phyloP scores from a whole-genome alignment of 2,113 vertebrate species.

The Gallinago jamesoni region DNA sequence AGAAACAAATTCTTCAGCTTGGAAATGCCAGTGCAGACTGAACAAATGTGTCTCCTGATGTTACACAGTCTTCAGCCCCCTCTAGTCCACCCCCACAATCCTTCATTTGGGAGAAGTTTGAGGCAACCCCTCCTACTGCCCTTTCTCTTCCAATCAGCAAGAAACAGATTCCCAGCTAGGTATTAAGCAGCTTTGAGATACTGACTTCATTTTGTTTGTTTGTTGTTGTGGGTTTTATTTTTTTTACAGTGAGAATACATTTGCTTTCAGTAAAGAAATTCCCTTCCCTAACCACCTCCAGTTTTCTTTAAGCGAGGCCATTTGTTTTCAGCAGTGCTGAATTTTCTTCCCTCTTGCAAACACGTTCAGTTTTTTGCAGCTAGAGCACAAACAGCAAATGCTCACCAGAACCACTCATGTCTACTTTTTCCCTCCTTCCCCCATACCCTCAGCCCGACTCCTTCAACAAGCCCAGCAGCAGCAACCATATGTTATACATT shows the following conservation, averaged over 20 bases:
- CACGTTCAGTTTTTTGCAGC: neutral
- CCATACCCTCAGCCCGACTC: neutral
- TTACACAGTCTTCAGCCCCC: conserved; percentile 52
- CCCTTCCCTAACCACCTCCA: conserved; percentile 2
- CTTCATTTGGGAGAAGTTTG: conserved; percentile 22
- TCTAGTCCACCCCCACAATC: conserved; percentile 46
- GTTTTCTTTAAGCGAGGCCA: conserved; percentile 39
- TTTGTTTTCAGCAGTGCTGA: conserved; percentile 27
- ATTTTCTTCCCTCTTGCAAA: conserved; percentile 20
- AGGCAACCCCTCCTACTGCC: conserved; percentile 37
- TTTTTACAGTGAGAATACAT: neutral
- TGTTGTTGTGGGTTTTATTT: neutral
- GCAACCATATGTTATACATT: neutral
- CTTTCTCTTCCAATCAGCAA: neutral
- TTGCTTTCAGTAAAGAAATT: conserved; percentile 52
- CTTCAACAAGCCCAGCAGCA: conserved; percentile 5
- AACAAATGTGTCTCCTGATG: conserved; percentile 71
- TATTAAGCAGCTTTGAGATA: conserved; percentile 10
- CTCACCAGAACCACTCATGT: neutral
- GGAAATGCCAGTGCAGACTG: conserved; percentile 61
- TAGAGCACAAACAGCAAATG: conserved; percentile 29
- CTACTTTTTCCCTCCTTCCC: neutral
- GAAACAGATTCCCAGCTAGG: neutral
- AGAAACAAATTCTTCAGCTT: conserved; percentile 64
- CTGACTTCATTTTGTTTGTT: conserved; percentile 21